Evolutionary conservation across 2,888 invertebrate genomes (phyloP).

Genomic region (Epiblema foenella): DNA sequence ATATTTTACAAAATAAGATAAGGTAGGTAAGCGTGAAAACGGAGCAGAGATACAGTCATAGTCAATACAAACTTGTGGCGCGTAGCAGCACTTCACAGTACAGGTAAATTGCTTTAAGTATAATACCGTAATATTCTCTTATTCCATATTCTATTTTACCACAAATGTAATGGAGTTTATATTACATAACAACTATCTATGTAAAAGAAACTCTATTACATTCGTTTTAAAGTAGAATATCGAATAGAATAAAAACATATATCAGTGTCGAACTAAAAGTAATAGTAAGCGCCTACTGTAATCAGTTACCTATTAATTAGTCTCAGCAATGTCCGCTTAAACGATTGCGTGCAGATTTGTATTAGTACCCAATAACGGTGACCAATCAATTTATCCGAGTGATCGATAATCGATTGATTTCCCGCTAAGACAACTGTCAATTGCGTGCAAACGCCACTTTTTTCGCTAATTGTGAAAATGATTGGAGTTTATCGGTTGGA

Average conservation of each 20-base stretch:
- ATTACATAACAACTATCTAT: too few relatives aligned
- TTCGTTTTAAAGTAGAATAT: too few relatives aligned
- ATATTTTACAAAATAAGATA: too few relatives aligned
- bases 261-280: too few relatives aligned
- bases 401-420: slow-evolving; percentile 42
- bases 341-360: slow-evolving; percentile 49
- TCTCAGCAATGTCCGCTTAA: slow-evolving; percentile 13
- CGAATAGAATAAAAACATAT: too few relatives aligned
- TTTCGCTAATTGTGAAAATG: slow-evolving; percentile 15
- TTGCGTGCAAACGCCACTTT: slow-evolving; percentile 23
- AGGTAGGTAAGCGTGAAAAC: too few relatives aligned
- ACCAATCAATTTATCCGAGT: slow-evolving; percentile 54
- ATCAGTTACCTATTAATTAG: background rate
- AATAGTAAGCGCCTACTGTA: background rate
- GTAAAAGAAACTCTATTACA: too few relatives aligned
- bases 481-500: slow-evolving; percentile 45
- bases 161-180: too few relatives aligned
- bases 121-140: too few relatives aligned
- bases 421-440: slow-evolving; percentile 35
- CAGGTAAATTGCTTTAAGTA: too few relatives aligned
- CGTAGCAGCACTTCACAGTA: too few relatives aligned
- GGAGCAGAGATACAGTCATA: background rate
- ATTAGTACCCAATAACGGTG: slow-evolving; percentile 47
- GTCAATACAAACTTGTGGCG: background rate
- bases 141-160: too few relatives aligned